A percentile compares a stretch with the other conserved stretches of the same genome.
These are phyloP conservation scores for Ophraella communa DNA, from an alignment of 2,888 invertebrate species.

Conservation along the genomic window DNA sequence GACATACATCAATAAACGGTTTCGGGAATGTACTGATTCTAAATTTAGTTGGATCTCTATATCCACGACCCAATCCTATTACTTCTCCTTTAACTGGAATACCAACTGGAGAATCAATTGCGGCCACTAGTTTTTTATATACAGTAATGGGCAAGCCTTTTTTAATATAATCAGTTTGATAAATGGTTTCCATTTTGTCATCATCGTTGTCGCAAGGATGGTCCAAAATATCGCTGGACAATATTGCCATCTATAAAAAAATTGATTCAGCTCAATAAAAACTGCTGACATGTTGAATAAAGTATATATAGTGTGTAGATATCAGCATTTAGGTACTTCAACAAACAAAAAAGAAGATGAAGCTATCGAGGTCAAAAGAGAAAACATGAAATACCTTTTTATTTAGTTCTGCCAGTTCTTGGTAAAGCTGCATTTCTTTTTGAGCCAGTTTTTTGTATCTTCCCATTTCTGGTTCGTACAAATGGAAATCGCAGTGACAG, in stretches of 20 bases:
- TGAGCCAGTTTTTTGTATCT: constrained; percentile 68
- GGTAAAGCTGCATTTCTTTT: constrained; percentile 66
- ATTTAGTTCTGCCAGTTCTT: constrained; percentile 64
- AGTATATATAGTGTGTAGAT: no score
- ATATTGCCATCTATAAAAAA: constrained; percentile 64
- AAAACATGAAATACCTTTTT: no score
- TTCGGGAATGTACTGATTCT: constrained; percentile 63
- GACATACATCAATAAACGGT: constrained; percentile 65
- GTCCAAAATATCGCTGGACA: constrained; percentile 69
- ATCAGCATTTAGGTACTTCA: no score
- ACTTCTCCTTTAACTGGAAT: constrained; percentile 66
- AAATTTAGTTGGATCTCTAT: constrained; percentile 70
- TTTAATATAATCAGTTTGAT: constrained; percentile 67
- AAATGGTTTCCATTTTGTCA: constrained; percentile 68
- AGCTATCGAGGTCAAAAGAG: no score
- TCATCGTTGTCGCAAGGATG: constrained; percentile 70
- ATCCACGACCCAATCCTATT: constrained; percentile 65
- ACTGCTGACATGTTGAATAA: neutral
- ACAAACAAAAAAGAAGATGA: no score
- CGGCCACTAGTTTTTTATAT: constrained; percentile 66
- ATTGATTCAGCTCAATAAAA: no score
- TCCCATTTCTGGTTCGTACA: constrained; percentile 66
- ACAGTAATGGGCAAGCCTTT: constrained; percentile 65
- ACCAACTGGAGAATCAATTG: constrained; percentile 66
- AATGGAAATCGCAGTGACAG: constrained; percentile 70